Evolutionary conservation across 2,113 vertebrate species (phyloP).

Genomic region (Xiphias gladius): DNA sequence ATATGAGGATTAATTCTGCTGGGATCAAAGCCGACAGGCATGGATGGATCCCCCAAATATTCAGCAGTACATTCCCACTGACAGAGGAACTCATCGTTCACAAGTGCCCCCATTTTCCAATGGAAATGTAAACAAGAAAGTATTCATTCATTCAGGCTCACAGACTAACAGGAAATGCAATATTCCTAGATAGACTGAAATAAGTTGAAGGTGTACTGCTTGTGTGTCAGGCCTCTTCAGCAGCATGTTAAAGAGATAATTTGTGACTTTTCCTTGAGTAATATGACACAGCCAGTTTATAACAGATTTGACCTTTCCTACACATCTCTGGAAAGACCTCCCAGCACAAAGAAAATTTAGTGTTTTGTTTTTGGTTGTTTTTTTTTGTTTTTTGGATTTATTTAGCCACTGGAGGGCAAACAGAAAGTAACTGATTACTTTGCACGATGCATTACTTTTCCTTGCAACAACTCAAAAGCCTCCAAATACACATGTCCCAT

Average conservation of each 20-base stretch:
- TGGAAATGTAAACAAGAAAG: constrained; percentile 21
- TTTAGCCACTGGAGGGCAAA: neutral
- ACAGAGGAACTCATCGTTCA: constrained; percentile 19
- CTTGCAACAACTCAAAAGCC: no score
- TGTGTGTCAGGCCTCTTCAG: neutral
- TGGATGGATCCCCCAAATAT: constrained; percentile 46
- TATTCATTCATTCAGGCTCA: constrained; percentile 15
- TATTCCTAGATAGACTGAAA: neutral
- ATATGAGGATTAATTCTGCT: constrained; percentile 64
- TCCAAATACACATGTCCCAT: no score
- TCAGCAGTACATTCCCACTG: constrained; percentile 26
- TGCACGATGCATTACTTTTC: no score
- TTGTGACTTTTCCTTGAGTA: neutral
- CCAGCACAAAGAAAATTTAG: neutral
- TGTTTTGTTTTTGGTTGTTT: neutral
- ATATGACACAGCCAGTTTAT: neutral
- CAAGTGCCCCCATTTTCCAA: constrained; percentile 29
- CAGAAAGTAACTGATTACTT: neutral
- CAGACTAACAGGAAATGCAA: neutral
- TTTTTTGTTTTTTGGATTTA: neutral
- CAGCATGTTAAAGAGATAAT: neutral
- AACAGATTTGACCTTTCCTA: neutral
- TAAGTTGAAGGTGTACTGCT: neutral
- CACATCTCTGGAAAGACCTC: neutral
- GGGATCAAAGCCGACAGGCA: constrained; percentile 55